Base-by-base conservation (phyloP, 2,113 vertebrate species). In the Phalacrocorax carbo region DNA sequence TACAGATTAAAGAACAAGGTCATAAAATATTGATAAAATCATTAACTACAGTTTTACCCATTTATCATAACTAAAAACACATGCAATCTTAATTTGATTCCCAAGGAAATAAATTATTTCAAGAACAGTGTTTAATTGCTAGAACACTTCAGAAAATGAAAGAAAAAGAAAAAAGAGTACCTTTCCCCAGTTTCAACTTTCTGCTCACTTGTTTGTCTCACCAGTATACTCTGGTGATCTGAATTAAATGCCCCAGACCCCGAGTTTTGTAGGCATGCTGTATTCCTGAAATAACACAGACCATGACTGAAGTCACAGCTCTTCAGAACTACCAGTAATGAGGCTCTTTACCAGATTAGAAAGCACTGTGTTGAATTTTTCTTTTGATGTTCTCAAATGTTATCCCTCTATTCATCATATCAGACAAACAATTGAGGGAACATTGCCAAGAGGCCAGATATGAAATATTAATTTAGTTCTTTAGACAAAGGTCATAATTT, bases 11-110 rank as follows among this genome's bases (percentile, higher is more conserved):
- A 97, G 92, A 86, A 93, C 29, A 81, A 86, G 84, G 52, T 79
- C 55, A 97, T 81, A 83, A 96, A 98, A 96, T 96, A 97, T 94
- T 97, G 94, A 97, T 97, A 60, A 96, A 96, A 96, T 94, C 93
- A 92, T 97, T 97, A 96, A 96, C 49, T 96, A 81, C 40, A 79
- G 16, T 92, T 96, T 93, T 93, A 65, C 82, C 40, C 90, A 78
- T 94, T 96, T 97, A 95, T 69, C 36, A 86, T 92, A 72, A 88
- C 65, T 94, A 78, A 58, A 95, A 93, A 72, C 66, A 94, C 68
- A 92, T 84, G 81, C 62, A 88, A 71, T 91, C 77, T 95, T 87
- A 79, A 88, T 89, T 96, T 85, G 75, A 88, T 96, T 96, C 55
- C 49, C 88, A 89, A 75, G 80, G 69, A 97, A 95, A 93, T 81